phyloP scores from a whole-genome alignment of 2,113 vertebrate genomes.

The Bubo scandiacus region DNA sequence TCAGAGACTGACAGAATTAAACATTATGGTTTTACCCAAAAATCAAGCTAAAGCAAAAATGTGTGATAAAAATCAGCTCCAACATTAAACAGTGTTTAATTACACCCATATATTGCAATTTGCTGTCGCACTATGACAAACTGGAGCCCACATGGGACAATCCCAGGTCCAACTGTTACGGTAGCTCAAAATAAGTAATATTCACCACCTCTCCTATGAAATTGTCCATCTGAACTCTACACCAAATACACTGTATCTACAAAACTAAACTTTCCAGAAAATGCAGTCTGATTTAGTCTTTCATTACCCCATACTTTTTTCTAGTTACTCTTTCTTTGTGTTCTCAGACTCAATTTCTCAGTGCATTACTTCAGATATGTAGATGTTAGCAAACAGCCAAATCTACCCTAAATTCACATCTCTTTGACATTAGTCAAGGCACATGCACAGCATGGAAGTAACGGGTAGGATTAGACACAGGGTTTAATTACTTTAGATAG shows the following conservation, averaged over 20 bases:
- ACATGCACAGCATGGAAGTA: background rate
- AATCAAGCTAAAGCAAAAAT: background rate
- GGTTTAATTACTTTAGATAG: background rate
- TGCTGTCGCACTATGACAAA: background rate
- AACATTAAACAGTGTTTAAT: background rate
- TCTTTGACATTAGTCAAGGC: background rate
- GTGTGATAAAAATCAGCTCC: background rate
- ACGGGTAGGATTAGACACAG: fast-evolving
- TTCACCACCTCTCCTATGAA: background rate
- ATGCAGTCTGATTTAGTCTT: background rate
- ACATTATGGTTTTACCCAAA: background rate
- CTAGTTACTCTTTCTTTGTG: background rate
- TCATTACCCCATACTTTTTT: background rate
- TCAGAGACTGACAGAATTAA: background rate
- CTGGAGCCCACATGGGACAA: background rate
- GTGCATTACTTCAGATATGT: background rate
- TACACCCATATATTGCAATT: background rate
- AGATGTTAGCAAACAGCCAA: background rate
- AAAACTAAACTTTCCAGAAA: background rate
- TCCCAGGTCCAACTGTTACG: background rate
- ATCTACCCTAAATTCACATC: background rate
- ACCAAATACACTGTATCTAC: background rate
- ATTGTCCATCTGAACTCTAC: background rate
- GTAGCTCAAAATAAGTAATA: background rate
- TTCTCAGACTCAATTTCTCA: background rate